A percentile compares a stretch with the other conserved stretches of the same genome.
Conservation (phyloP, 2,797 vertebrate species). For the Buceros bicornis region DNA sequence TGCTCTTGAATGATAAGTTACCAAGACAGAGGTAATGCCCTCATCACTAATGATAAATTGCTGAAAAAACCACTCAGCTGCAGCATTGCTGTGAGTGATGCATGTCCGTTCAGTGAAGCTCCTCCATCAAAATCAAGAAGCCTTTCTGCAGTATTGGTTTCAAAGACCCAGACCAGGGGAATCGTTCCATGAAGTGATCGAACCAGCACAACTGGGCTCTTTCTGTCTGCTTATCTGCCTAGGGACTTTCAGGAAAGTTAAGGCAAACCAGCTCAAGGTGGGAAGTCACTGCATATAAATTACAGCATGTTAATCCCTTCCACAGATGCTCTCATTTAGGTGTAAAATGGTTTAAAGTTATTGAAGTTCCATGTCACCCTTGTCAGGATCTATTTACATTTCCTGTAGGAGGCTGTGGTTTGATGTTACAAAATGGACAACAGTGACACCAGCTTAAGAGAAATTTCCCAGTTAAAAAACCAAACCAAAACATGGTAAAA, state of each 20-base stretch:
- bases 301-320: conserved; percentile 48
- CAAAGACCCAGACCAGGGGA: not conserved
- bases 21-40: not conserved
- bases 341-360: conserved; percentile 46
- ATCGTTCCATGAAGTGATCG: not conserved
- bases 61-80: not conserved
- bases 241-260: not conserved
- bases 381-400: conserved; percentile 46
- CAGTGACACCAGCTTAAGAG: not conserved
- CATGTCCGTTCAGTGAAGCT: not conserved
- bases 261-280: not conserved
- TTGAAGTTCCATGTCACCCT: conserved; percentile 34
- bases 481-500: not conserved
- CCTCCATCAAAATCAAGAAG: not conserved
- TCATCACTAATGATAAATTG: not conserved
- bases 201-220: not conserved
- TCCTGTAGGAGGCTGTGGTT: conserved; percentile 43
- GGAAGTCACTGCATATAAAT: conserved; percentile 27
- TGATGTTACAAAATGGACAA: conserved; percentile 21
- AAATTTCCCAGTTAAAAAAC: not conserved
- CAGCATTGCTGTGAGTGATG: not conserved
- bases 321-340: conserved; percentile 54
- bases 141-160: not conserved
- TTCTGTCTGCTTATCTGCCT: not conserved
- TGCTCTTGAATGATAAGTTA: not conserved